Base-by-base conservation (phyloP, 2,797 vertebrate genomes). In the Tapirus indicus region DNA sequence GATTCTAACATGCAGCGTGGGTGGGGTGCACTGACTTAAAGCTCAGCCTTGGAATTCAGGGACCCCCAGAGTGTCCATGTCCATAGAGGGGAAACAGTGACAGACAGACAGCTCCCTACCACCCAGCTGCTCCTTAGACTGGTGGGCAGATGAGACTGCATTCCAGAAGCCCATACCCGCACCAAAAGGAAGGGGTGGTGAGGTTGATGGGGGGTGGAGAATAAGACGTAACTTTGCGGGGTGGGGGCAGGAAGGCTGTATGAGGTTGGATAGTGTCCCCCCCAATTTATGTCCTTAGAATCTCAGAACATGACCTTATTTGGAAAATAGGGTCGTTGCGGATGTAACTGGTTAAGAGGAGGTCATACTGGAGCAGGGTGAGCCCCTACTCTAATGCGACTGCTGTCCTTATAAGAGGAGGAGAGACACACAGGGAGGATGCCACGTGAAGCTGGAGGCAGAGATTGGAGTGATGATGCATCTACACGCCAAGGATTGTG, bases 241-340 rank as follows among this genome's bases (percentile, higher is more conserved):
- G 82, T 23, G 5, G 32, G 38, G 3, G 2, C 60, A 66, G 52
- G 52, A 94, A 71, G 52, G n/a, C 58, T 58, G 47, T n/a, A 35
- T 17, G 29, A 11, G 49, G 69, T 71, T 95, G 41, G 54, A 17
- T 9, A 38, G 52, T 4, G 5, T 21, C 18, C 5, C 47, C 66
- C 38, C 13, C 64, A 41, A 85, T 82, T 87, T 56, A 29, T 16
- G 5, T 87, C 75, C 38, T 92, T 71, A 60, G 47, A 78, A n/a
- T 72, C 69, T 80, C 88, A 90, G 79, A 58, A 58, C 2, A 7
- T 16, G 66, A 80, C n/a, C 29, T n/a, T 82, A 5, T 94, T 91
- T 72, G 35, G 58, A 94, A 16, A 75, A 60, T 38, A 47, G 52
- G 38, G 52, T 86, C 74, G 25, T 0, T n/a, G 62, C 32, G 52